Conservation (phyloP, 1,140 invertebrate species). For the Caligus rogercresseyi region DNA sequence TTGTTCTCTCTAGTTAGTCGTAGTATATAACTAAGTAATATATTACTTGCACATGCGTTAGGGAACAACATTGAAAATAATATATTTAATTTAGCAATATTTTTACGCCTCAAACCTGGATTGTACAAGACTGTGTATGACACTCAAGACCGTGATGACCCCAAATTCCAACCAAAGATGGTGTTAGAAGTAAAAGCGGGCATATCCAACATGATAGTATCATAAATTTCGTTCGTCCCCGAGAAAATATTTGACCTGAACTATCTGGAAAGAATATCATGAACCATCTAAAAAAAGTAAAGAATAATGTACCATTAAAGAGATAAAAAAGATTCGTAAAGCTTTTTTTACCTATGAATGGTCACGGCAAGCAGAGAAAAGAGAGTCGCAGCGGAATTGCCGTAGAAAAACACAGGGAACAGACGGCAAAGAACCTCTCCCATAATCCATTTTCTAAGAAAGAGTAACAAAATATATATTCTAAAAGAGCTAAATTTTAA, state of each 20-base stretch:
- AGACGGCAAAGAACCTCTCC: neutral
- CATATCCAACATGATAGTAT: slow-evolving; percentile 2
- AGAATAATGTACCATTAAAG: too few species aligned
- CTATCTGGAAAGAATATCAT: slow-evolving; percentile 10
- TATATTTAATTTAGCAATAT: too few species aligned
- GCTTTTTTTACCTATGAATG: slow-evolving; percentile 9
- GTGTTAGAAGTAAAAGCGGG: neutral
- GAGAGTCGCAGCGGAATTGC: slow-evolving; percentile 3
- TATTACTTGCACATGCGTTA: too few species aligned
- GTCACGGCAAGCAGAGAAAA: slow-evolving; percentile 4
- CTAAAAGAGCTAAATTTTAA: neutral
- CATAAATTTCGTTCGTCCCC: neutral
- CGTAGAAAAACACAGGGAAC: slow-evolving; percentile 12
- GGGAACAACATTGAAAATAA: too few species aligned
- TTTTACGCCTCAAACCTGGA: neutral
- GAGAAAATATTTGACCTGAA: slow-evolving; percentile 1
- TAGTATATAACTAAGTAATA: too few species aligned
- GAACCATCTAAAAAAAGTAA: slow-evolving; percentile 5
- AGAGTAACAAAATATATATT: neutral
- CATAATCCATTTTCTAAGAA: neutral
- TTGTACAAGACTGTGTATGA: slow-evolving; percentile 5
- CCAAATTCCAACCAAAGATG: neutral
- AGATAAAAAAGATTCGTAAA: too few species aligned
- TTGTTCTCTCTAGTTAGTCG: too few species aligned
- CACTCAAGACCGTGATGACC: slow-evolving; percentile 5